These are phyloP conservation scores for Eulithis testata DNA, from an alignment of 2,888 invertebrate genomes.

Conservation along the genomic window DNA sequence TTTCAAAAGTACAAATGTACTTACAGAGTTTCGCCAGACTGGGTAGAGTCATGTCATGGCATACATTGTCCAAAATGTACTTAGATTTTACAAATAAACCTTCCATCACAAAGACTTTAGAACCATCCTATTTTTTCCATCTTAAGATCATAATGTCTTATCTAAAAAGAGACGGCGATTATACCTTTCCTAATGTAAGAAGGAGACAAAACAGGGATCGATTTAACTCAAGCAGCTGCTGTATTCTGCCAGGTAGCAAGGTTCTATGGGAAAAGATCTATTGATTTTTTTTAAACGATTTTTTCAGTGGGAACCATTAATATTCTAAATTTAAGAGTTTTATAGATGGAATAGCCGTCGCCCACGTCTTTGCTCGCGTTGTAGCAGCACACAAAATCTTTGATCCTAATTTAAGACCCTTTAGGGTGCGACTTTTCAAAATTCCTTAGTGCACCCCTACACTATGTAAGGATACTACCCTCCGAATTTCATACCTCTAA, in stretches of 20 bases:
- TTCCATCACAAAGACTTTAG: constrained; percentile 24
- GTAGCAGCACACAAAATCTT: no score
- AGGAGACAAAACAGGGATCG: constrained; percentile 61
- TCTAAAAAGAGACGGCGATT: constrained; percentile 54
- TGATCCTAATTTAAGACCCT: no score
- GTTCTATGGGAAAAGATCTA: constrained; percentile 62
- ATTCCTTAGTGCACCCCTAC: no score
- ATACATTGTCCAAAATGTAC: not conserved
- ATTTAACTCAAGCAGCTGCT: constrained; percentile 76
- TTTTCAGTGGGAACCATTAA: constrained; percentile 46
- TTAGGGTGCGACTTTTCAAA: no score
- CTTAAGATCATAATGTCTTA: constrained; percentile 55
- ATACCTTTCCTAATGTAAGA: constrained; percentile 43
- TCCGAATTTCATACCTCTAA: no score
- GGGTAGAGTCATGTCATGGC: no score
- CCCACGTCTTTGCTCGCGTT: no score
- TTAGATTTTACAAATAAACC: constrained; percentile 19
- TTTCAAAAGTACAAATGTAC: no score
- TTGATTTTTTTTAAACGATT: constrained; percentile 58
- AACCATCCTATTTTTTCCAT: constrained; percentile 31
- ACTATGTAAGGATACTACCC: no score
- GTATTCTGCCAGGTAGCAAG: constrained; percentile 68
- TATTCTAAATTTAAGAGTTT: constrained; percentile 32
- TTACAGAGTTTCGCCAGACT: no score
- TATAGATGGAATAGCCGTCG: constrained; percentile 20